These are phyloP conservation scores for Periplaneta americana DNA, from an alignment of 1,140 invertebrate genomes.

Conservation along the genomic window DNA sequence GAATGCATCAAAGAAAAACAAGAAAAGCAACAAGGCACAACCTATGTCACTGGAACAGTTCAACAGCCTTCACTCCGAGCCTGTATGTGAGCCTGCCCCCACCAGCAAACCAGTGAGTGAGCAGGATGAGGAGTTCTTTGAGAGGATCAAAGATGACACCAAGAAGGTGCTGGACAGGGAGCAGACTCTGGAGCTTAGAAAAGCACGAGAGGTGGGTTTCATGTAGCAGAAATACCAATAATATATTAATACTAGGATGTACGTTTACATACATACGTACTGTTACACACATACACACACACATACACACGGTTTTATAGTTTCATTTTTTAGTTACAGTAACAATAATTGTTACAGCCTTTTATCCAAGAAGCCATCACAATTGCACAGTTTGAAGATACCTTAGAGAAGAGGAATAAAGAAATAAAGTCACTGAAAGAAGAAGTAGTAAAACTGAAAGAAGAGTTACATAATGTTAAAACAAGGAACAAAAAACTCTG, in stretches of 20 bases:
- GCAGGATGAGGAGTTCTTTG: slow-evolving; percentile 53
- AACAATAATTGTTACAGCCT: slow-evolving; percentile 25
- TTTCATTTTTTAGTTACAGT: no score
- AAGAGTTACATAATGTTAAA: slow-evolving; percentile 66
- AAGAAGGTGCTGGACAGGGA: slow-evolving; percentile 58
- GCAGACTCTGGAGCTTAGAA: slow-evolving; percentile 51
- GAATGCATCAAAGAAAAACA: slow-evolving; percentile 45
- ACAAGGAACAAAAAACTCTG: slow-evolving; percentile 71
- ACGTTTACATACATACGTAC: no score
- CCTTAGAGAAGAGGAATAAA: slow-evolving; percentile 58
- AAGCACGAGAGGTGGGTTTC: slow-evolving; percentile 26
- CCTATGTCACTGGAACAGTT: slow-evolving; percentile 62
- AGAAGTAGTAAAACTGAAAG: slow-evolving; percentile 54
- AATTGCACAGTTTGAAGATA: slow-evolving; percentile 51
- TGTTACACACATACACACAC: no score
- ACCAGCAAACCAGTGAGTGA: neutral
- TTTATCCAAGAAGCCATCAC: slow-evolving; percentile 35
- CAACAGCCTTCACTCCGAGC: slow-evolving; percentile 35
- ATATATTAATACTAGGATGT: neutral
- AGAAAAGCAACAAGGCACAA: slow-evolving; percentile 49
- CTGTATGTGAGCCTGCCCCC: neutral
- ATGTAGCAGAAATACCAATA: neutral
- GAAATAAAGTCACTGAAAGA: slow-evolving; percentile 53
- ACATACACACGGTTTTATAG: no score
- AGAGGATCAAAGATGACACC: slow-evolving; percentile 57